Evolutionary conservation across 2,797 vertebrate genomes (phyloP).

Genomic region (Neoniphon sammara): DNA sequence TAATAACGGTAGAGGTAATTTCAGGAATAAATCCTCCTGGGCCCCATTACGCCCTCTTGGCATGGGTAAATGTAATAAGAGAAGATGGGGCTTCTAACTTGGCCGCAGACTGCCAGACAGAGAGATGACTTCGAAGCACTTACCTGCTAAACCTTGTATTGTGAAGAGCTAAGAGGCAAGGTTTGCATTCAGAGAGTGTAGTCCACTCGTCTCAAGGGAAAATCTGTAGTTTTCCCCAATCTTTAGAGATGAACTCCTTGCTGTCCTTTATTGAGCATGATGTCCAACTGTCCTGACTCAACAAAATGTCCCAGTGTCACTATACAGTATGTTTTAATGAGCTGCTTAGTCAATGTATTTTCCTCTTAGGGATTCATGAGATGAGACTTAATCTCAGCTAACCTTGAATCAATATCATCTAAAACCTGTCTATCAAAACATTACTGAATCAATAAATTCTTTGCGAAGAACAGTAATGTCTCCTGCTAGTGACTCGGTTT

Average conservation of each 20-base stretch:
- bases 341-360: no score
- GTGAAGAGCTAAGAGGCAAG: conserved; percentile 9
- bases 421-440: conserved; percentile 11
- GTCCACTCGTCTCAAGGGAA: not conserved
- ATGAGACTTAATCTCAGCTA: no score
- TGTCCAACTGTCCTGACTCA: no score
- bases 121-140: conserved; percentile 27
- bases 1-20: conserved; percentile 37
- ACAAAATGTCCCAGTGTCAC: no score
- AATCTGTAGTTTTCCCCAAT: not conserved
- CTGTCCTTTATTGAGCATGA: no score
- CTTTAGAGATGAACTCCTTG: not conserved
- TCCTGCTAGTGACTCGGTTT: not conserved
- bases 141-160: not conserved
- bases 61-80: conserved; percentile 38
- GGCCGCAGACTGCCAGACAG: conserved; percentile 21
- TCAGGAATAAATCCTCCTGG: conserved; percentile 27
- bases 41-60: conserved; percentile 49
- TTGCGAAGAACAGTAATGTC: not conserved
- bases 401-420: not conserved
- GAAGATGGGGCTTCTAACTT: conserved; percentile 20
- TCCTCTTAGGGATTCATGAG: no score
- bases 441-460: conserved; percentile 3
- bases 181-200: not conserved
- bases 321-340: no score